These are phyloP conservation scores for Syrrhaptes paradoxus DNA, from an alignment of 2,113 vertebrate genomes.

Conservation along the genomic window DNA sequence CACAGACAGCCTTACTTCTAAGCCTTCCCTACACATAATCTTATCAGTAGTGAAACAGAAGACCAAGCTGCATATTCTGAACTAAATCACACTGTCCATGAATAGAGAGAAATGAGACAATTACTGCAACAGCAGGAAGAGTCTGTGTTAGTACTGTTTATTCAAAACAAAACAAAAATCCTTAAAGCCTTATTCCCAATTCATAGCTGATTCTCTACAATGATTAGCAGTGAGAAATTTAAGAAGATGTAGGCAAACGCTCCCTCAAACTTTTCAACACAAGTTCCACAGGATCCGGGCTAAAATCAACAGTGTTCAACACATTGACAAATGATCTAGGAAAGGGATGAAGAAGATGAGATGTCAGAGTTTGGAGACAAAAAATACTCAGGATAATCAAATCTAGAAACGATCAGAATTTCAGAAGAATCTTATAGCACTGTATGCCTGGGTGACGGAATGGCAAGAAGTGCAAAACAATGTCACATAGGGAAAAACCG, in stretches of 20 bases:
- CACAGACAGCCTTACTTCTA: background rate
- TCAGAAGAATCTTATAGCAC: background rate
- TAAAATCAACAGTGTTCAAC: background rate
- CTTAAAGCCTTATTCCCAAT: background rate
- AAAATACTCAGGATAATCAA: background rate
- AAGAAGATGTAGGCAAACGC: background rate
- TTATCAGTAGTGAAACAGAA: conserved; percentile 8
- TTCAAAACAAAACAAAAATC: background rate
- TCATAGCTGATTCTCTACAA: background rate
- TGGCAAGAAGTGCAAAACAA: background rate
- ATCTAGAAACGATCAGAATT: background rate
- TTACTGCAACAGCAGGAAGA: background rate
- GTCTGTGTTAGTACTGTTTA: background rate
- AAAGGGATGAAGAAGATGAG: background rate
- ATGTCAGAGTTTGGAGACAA: background rate
- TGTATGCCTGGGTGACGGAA: background rate
- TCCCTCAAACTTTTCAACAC: background rate
- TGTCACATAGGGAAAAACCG: background rate
- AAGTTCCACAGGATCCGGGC: background rate
- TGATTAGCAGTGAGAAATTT: background rate
- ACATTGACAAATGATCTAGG: background rate
- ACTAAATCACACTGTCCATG: background rate
- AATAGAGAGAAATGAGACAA: background rate
- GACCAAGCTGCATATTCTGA: background rate
- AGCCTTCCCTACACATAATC: background rate